phyloP scores from a whole-genome alignment of 2,113 vertebrate genomes.

The Antechinus stuartii region DNA sequence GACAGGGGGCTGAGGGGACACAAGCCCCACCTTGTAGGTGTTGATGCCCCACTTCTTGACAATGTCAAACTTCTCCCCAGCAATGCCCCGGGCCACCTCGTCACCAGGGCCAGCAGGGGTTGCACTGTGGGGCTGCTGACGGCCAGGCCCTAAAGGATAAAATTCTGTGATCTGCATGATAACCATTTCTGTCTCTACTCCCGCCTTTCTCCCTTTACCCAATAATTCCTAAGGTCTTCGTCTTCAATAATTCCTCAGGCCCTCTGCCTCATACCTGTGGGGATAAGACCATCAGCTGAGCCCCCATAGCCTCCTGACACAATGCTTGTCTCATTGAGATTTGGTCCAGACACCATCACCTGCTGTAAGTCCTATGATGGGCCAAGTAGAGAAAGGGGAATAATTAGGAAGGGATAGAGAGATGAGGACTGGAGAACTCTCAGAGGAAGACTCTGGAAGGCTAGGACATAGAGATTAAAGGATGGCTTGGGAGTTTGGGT shows the following conservation, averaged over 20 bases:
- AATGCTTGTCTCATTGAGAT: slow-evolving; percentile 97
- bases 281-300: slow-evolving; percentile 93
- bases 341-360: slow-evolving; percentile 98
- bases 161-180: slow-evolving; percentile 67
- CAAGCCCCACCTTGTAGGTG: slow-evolving; percentile 94
- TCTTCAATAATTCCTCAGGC: accelerated
- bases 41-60: slow-evolving; percentile 98
- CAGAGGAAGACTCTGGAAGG: not conserved
- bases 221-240: slow-evolving; percentile 8
- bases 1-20: slow-evolving; percentile 14
- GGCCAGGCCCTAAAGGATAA: slow-evolving; percentile 87
- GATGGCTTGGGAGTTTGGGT: not conserved
- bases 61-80: slow-evolving; percentile 95
- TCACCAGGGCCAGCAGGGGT: slow-evolving; percentile 84
- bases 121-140: slow-evolving; percentile 89
- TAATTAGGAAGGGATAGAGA: slow-evolving; percentile 50
- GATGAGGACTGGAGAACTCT: not conserved
- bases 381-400: slow-evolving; percentile 44
- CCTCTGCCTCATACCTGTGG: slow-evolving; percentile 90
- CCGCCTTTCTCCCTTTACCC: slow-evolving; percentile 33
- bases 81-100: slow-evolving; percentile 91
- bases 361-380: slow-evolving; percentile 94
- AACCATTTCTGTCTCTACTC: slow-evolving; percentile 11
- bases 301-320: slow-evolving; percentile 97
- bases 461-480: not conserved